Percentiles rank a stretch among this genome's conserved stretches.
Conservation (phyloP, 1,140 invertebrate genomes). For the Euwallacea similis region DNA sequence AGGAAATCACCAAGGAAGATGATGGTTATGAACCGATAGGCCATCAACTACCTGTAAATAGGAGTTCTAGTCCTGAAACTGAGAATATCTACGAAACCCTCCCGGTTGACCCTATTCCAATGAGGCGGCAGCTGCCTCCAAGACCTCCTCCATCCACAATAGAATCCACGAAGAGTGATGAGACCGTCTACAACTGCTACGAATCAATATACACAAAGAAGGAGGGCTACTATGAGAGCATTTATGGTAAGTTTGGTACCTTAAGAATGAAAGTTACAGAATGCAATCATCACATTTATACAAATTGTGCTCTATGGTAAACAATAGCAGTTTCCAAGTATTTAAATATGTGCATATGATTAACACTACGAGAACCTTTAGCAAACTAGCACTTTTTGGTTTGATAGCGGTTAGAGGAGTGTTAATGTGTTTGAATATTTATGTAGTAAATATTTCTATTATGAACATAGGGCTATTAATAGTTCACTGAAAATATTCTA, state of each 20-base stretch:
- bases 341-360: too few species aligned
- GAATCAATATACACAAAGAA: slow-evolving; percentile 48
- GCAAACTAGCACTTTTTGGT: too few species aligned
- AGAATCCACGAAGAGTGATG: slow-evolving; percentile 39
- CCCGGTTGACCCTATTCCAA: slow-evolving; percentile 32
- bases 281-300: too few species aligned
- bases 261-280: too few species aligned
- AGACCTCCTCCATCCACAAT: slow-evolving; percentile 44
- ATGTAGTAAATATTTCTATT: too few species aligned
- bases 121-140: slow-evolving; percentile 35
- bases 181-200: slow-evolving; percentile 48
- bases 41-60: not conserved
- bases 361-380: too few species aligned
- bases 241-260: slow-evolving; percentile 38
- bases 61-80: not conserved
- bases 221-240: slow-evolving; percentile 46
- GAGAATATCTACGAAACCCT: slow-evolving; percentile 50
- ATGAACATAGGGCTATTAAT: too few species aligned
- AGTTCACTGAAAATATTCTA: too few species aligned
- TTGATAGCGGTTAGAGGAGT: too few species aligned
- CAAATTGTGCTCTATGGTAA: too few species aligned
- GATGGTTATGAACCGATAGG: slow-evolving; percentile 43
- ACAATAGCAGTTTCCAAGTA: too few species aligned
- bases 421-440: too few species aligned
- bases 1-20: slow-evolving; percentile 40